Base-by-base conservation (phyloP, 30 jellyfish, hydroid and myxozoan genomes). In the Hydractinia symbiolongicarpus region DNA sequence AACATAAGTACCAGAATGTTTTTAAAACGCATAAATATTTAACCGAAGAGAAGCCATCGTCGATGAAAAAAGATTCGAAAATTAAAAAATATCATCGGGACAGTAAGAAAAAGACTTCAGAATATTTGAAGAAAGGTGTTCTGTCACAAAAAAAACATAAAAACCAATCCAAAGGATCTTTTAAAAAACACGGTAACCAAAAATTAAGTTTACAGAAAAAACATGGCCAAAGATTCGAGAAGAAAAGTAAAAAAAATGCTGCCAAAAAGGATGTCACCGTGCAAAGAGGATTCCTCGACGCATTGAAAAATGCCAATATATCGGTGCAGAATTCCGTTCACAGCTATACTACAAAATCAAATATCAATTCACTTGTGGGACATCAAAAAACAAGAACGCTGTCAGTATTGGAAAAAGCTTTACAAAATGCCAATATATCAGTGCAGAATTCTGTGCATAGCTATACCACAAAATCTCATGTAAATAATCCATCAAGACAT, bases 291-390 rank as follows among this genome's bases (percentile, higher is more conserved):
- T 4, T 76, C 0, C 16, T 50, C 4, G 78, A 76, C 55, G 83
- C 84, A n/a, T 51, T 64, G 17, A 64, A 64, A 51, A 51, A 51
- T 51, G 74, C 74, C 4, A 64, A 64, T 13, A 64, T 64, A 6
- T 64, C 74, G 52, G 40, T 64, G 7, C 52, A 64, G 2, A 64
- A 64, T 51, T 51, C 19, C 40, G 74, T 64, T n/a, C 74, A 64
- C 40, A 64, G 40, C 40, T 51, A 64, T n/a, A 64, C 40, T 44
- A 13, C 40, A 51, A 64, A 64, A 51, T n/a, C 19, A 13, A 64
- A 64, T 64, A n/a, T 13, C 9, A 64, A 64, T 7, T 13, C 74
- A 6, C 83, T 1, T 20, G 4, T 84, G 52, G 79, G 84, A 14
- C 44, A 30, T 30, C 44, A 30, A 30, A 30, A 30, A 30, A 30